phyloP scores from a whole-genome alignment of 2,888 invertebrate species.

The Hoplodrina ambigua region DNA sequence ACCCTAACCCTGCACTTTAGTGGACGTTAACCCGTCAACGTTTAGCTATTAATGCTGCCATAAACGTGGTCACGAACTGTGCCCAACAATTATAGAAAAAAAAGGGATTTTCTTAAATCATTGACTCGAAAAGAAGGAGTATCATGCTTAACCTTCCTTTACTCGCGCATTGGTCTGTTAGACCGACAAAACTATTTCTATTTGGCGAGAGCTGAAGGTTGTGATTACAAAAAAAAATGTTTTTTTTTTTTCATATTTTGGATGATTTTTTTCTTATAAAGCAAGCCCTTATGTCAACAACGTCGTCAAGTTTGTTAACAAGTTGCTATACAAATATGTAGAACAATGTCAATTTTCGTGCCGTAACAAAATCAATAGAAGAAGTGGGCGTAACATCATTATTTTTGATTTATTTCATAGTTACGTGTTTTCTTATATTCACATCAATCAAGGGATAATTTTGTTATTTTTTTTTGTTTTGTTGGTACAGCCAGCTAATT shows the following conservation, averaged over 20 bases:
- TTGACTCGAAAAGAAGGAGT: no score
- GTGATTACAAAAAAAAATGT: neutral
- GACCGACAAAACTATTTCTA: no score
- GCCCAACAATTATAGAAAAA: no score
- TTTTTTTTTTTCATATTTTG: neutral
- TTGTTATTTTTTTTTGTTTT: neutral
- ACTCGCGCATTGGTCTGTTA: no score
- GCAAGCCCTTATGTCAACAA: neutral
- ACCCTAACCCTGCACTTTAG: no score
- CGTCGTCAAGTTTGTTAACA: neutral
- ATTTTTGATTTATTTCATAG: constrained; percentile 37
- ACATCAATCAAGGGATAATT: constrained; percentile 28
- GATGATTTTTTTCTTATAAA: neutral
- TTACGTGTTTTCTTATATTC: constrained; percentile 3
- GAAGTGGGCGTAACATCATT: constrained; percentile 24
- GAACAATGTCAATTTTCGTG: constrained; percentile 1
- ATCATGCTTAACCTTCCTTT: no score
- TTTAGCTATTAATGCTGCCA: no score
- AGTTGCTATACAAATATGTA: neutral
- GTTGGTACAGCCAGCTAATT: neutral
- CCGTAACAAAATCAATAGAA: constrained; percentile 1
- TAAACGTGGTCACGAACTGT: no score
- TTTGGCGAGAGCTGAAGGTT: no score
- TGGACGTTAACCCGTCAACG: no score
- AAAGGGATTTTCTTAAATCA: no score